These are phyloP conservation scores for Heliothis peltigera DNA, from an alignment of 2,888 invertebrate species.

Conservation along the genomic window DNA sequence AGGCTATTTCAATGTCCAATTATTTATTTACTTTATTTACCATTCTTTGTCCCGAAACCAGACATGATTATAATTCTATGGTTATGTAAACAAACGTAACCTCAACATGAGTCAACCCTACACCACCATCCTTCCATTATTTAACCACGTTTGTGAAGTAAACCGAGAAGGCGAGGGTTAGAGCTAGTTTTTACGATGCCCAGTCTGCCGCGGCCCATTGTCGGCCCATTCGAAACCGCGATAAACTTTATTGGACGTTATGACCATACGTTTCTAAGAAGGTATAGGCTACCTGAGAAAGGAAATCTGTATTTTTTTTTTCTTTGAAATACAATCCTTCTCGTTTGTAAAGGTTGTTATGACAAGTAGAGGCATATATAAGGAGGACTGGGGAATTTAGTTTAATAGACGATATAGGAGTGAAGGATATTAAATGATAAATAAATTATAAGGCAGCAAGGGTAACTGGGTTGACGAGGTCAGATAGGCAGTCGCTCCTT, in stretches of 20 bases:
- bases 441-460: no score
- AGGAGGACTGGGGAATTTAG: no score
- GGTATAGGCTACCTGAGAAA: constrained; percentile 38
- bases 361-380: constrained; percentile 20
- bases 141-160: constrained; percentile 61
- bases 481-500: no score
- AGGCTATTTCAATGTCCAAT: no score
- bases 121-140: constrained; percentile 51
- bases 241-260: constrained; percentile 58
- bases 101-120: constrained; percentile 43
- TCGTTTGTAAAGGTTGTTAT: constrained; percentile 2
- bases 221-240: constrained; percentile 54
- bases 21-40: no score
- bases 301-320: constrained; percentile 9
- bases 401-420: no score
- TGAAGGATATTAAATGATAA: no score
- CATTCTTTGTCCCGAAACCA: no score
- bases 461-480: no score
- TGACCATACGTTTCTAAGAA: constrained; percentile 47
- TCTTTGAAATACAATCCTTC: constrained; percentile 21
- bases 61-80: no score
- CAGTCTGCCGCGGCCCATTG: constrained; percentile 53
- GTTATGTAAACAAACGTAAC: background rate
- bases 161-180: constrained; percentile 55
- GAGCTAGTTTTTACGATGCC: constrained; percentile 54